phyloP scores from a whole-genome alignment of 1,140 invertebrate species.

The Eupristina koningsbergeri region DNA sequence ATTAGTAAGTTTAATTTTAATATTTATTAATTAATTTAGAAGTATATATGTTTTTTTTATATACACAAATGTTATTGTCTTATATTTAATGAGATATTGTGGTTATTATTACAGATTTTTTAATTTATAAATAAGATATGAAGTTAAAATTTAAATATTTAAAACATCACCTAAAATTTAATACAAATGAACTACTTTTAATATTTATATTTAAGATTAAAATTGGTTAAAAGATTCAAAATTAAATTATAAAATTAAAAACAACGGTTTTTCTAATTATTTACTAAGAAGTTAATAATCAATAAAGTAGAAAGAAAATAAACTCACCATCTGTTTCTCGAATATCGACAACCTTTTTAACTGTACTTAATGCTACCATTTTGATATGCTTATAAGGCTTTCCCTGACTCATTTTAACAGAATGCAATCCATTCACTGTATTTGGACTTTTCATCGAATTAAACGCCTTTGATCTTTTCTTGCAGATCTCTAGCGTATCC shows the following conservation, averaged over 20 bases:
- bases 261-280: not conserved
- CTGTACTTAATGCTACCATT: constrained; percentile 88
- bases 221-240: not conserved
- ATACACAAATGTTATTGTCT: too few species aligned
- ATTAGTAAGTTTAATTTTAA: constrained; percentile 8
- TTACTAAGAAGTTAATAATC: not conserved
- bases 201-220: not conserved
- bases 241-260: constrained; percentile 7
- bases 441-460: constrained; percentile 82
- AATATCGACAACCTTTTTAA: constrained; percentile 93
- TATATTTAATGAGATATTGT: too few species aligned
- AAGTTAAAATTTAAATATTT: constrained; percentile 34
- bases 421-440: constrained; percentile 75
- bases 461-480: constrained; percentile 86
- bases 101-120: not conserved
- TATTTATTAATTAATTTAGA: not conserved
- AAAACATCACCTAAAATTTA: not conserved
- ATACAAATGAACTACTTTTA: too few species aligned
- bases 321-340: constrained; percentile 83
- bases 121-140: not conserved
- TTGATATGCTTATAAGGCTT: constrained; percentile 94
- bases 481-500: constrained; percentile 93
- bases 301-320: not conserved
- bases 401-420: constrained; percentile 76
- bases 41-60: not conserved